Conservation (phyloP, 2,113 vertebrate genomes). For the Dissostichus mawsoni region DNA sequence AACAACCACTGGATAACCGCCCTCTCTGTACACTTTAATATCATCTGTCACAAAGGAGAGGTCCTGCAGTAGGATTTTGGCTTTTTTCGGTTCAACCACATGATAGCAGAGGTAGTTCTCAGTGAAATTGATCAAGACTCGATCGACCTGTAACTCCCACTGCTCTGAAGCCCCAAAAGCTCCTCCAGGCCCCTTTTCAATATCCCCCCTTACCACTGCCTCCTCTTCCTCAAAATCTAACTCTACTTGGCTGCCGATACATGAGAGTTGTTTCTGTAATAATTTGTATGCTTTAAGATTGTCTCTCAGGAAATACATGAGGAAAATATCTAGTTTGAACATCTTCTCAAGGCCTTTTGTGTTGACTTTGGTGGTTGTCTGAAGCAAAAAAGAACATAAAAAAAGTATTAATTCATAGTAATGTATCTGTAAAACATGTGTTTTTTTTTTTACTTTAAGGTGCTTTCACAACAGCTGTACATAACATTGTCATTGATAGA, state of each 20-base stretch:
- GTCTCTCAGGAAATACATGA: constrained; percentile 70
- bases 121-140: constrained; percentile 13
- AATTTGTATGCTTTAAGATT: constrained; percentile 28
- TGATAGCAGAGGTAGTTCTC: constrained; percentile 50
- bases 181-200: constrained; percentile 22
- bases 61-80: constrained; percentile 38
- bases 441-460: too few species aligned
- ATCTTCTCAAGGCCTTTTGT: constrained; percentile 52
- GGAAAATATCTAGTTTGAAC: constrained; percentile 42
- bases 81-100: constrained; percentile 38
- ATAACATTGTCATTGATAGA: not conserved
- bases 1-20: constrained; percentile 60
- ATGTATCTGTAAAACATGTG: too few species aligned
- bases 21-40: constrained; percentile 57
- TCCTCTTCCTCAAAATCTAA: constrained; percentile 54
- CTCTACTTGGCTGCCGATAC: constrained; percentile 44
- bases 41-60: constrained; percentile 7
- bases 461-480: too few species aligned
- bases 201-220: constrained; percentile 53
- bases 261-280: constrained; percentile 53
- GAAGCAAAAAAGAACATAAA: not conserved
- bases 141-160: constrained; percentile 61
- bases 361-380: constrained; percentile 16
- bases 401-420: too few species aligned
- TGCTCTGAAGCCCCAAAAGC: constrained; percentile 15